Percentiles rank a stretch among this genome's conserved stretches.
Evolutionary conservation across 2,888 invertebrate species (phyloP).

Genomic region (Watsonalla binaria): DNA sequence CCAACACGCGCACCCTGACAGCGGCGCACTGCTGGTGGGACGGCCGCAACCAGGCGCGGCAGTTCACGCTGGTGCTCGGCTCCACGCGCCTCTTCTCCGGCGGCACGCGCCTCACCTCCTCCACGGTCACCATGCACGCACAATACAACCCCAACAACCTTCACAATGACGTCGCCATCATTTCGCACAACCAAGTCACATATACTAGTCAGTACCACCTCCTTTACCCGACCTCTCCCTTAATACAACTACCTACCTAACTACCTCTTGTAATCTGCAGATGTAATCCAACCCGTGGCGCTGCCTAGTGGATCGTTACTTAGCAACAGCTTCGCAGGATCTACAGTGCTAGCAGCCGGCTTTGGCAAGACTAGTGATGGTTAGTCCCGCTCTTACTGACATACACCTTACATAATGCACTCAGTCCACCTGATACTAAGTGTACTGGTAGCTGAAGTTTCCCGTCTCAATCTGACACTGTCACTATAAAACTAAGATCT

Average conservation of each 20-base stretch:
- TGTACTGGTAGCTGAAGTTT: no score
- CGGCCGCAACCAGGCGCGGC: constrained; percentile 24
- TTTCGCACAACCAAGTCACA: constrained; percentile 18
- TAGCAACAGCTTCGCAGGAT: constrained; percentile 18
- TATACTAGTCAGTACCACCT: constrained; percentile 23
- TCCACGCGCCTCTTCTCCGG: constrained; percentile 29
- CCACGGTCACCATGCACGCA: constrained; percentile 25
- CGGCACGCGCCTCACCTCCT: constrained; percentile 26
- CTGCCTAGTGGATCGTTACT: constrained; percentile 18
- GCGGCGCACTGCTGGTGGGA: constrained; percentile 38
- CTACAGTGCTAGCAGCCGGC: constrained; percentile 24
- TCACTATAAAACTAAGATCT: no score
- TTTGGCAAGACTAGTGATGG: constrained; percentile 31
- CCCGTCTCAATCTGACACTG: no score
- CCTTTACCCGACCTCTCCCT: background rate
- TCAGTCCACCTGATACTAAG: no score
- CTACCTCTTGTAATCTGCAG: constrained; percentile 6
- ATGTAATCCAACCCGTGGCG: constrained; percentile 17
- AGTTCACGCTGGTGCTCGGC: constrained; percentile 30
- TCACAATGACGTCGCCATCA: constrained; percentile 34
- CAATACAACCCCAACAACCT: constrained; percentile 23
- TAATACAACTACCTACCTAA: background rate
- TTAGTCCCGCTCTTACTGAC: constrained; percentile 7
- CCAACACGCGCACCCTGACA: constrained; percentile 24
- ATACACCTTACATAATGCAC: background rate